A percentile compares a stretch with the other conserved stretches of the same genome.
phyloP scores from a whole-genome alignment of 2,113 vertebrate genomes.

The Cathartes aura region DNA sequence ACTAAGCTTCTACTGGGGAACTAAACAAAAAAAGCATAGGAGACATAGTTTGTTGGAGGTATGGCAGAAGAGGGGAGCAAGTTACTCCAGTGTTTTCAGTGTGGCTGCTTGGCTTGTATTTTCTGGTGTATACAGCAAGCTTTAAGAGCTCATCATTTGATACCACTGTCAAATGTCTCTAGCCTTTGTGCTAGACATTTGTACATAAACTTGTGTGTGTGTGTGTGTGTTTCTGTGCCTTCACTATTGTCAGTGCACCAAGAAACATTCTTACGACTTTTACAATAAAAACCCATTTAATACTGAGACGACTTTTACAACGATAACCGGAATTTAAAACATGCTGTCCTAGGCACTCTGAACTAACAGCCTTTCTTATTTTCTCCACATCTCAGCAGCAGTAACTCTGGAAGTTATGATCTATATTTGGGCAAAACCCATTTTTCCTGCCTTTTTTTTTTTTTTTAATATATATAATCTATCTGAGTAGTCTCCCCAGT shows the following conservation, averaged over 20 bases:
- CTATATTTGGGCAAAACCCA: not conserved
- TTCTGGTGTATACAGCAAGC: not conserved
- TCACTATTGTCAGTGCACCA: not conserved
- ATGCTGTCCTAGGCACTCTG: not conserved
- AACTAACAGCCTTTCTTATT: not conserved
- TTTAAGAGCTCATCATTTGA: not conserved
- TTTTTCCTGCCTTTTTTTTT: not conserved
- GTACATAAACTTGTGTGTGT: not conserved
- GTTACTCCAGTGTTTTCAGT: not conserved
- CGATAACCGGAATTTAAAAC: not conserved
- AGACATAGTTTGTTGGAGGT: not conserved
- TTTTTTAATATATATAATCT: not conserved
- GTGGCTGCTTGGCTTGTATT: not conserved
- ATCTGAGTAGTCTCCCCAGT: not conserved
- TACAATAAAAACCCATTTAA: not conserved
- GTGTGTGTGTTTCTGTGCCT: not conserved
- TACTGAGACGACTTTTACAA: not conserved
- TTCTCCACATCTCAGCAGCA: not conserved
- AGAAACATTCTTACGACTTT: not conserved
- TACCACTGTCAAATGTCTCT: not conserved
- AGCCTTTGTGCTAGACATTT: not conserved
- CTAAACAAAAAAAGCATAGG: not conserved
- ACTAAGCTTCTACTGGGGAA: not conserved
- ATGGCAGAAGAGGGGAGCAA: not conserved
- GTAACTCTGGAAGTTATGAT: not conserved